Conservation (phyloP, 2,113 vertebrate species). For the Pituophis catenifer region DNA sequence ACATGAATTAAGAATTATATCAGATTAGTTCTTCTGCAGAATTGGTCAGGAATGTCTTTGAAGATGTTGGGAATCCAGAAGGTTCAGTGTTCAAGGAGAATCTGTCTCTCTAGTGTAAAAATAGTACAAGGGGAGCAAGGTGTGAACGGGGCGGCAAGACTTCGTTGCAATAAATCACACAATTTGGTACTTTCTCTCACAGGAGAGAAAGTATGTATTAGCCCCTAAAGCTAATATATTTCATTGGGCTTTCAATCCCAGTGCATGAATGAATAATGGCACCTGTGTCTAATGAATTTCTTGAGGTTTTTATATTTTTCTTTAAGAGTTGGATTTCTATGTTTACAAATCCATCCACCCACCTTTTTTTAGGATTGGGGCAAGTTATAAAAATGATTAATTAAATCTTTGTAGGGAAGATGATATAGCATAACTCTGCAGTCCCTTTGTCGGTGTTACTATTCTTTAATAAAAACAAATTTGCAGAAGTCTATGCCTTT, state of each 20-base stretch:
- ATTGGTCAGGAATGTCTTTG: neutral
- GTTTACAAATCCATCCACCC: neutral
- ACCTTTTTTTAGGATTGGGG: neutral
- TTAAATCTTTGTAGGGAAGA: neutral
- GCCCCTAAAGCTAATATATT: neutral
- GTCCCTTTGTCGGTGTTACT: neutral
- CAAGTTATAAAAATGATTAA: neutral
- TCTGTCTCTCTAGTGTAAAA: neutral
- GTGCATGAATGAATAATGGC: neutral
- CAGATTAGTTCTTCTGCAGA: neutral
- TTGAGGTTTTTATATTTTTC: neutral
- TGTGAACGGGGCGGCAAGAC: neutral
- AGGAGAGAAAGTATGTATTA: neutral
- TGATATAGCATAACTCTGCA: neutral
- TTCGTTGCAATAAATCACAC: neutral
- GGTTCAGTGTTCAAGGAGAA: neutral
- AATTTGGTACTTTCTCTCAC: neutral
- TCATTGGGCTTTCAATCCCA: neutral
- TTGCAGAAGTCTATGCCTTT: neutral
- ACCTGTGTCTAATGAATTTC: neutral
- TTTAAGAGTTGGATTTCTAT: neutral
- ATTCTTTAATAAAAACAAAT: neutral
- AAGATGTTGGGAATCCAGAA: neutral
- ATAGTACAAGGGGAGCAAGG: neutral
- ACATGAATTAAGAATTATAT: neutral